phyloP scores from a whole-genome alignment of 2,888 invertebrate genomes.

The Apodemia mormo region DNA sequence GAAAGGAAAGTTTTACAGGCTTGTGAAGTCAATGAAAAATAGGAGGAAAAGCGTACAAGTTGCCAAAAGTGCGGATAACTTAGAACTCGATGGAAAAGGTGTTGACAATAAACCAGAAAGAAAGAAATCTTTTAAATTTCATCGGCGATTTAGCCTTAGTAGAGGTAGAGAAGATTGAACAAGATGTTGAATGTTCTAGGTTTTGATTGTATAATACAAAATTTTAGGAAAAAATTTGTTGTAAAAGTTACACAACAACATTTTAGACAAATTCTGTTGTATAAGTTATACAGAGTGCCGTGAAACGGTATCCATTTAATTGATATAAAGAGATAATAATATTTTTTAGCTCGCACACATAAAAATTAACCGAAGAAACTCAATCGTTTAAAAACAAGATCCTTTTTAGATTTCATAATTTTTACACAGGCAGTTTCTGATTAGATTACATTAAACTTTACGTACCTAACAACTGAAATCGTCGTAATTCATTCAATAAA shows the following conservation, averaged over 20 bases:
- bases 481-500: too few relatives aligned
- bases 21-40: constrained; percentile 76
- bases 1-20: constrained; percentile 70
- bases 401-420: too few relatives aligned
- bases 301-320: too few relatives aligned
- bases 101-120: constrained; percentile 64
- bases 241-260: not conserved
- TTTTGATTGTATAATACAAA: constrained; percentile 16
- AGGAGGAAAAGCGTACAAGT: constrained; percentile 75
- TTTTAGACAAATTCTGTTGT: too few relatives aligned
- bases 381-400: too few relatives aligned
- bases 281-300: too few relatives aligned
- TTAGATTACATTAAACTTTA: too few relatives aligned
- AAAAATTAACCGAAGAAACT: too few relatives aligned
- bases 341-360: too few relatives aligned
- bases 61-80: constrained; percentile 71
- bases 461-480: too few relatives aligned
- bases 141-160: constrained; percentile 72
- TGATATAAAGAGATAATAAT: too few relatives aligned
- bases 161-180: constrained; percentile 66
- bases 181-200: constrained; percentile 42
- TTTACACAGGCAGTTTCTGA: too few relatives aligned
- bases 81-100: constrained; percentile 55
- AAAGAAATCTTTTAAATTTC: constrained; percentile 72
- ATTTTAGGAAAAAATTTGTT: constrained; percentile 9